Evolutionary conservation across 2,888 invertebrate species (phyloP).

Genomic region (Germaria angustata): DNA sequence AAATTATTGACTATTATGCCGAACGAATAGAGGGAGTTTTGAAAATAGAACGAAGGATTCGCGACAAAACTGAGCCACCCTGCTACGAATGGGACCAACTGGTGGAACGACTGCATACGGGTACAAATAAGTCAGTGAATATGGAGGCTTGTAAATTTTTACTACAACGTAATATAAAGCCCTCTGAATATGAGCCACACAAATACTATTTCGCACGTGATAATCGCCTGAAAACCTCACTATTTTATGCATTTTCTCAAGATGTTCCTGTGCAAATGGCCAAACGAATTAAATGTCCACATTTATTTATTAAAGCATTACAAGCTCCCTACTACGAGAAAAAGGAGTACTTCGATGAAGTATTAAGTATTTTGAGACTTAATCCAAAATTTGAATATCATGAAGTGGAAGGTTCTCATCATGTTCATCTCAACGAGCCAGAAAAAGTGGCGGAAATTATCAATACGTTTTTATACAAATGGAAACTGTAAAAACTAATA

Average conservation of each 20-base stretch:
- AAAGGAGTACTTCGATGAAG: conserved; percentile 82
- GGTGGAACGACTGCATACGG: conserved; percentile 82
- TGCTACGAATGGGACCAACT: conserved; percentile 84
- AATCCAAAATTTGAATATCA: conserved; percentile 83
- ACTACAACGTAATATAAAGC: conserved; percentile 82
- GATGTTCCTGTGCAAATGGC: conserved; percentile 83
- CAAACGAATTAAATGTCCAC: conserved; percentile 83
- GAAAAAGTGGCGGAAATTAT: conserved; percentile 82
- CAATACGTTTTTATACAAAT: conserved; percentile 82
- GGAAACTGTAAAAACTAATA: conserved; percentile 79
- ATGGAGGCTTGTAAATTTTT: conserved; percentile 82
- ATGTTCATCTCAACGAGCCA: conserved; percentile 87
- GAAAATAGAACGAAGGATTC: conserved; percentile 77
- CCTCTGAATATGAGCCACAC: conserved; percentile 82
- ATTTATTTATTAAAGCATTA: conserved; percentile 83
- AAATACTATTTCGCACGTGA: conserved; percentile 85
- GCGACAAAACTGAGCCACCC: conserved; percentile 81
- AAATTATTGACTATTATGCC: conserved; percentile 75
- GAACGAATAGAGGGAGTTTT: conserved; percentile 80
- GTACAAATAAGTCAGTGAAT: conserved; percentile 82
- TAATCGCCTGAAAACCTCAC: conserved; percentile 82
- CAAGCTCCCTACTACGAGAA: conserved; percentile 82
- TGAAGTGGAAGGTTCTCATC: conserved; percentile 85
- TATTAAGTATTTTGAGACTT: conserved; percentile 81
- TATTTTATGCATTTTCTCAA: conserved; percentile 72